Conservation (phyloP, 2,113 vertebrate genomes). For the Vulpes lagopus region DNA sequence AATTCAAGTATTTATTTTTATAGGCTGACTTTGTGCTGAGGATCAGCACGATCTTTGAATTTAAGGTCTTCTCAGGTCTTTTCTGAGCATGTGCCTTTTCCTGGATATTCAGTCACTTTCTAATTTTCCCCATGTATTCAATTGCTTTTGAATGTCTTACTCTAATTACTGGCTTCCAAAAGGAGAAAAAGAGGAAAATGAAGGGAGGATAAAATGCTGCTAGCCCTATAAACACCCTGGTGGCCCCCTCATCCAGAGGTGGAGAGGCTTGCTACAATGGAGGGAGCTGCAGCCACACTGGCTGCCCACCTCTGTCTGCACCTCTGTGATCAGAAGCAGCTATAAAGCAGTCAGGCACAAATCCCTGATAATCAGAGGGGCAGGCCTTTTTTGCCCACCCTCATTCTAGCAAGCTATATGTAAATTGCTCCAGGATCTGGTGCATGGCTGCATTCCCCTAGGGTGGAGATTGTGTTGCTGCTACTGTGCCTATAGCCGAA, state of each 20-base stretch:
- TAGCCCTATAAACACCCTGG: not conserved
- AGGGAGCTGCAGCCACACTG: not conserved
- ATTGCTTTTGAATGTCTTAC: not conserved
- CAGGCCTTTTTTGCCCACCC: not conserved
- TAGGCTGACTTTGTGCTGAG: not conserved
- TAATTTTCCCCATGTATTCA: not conserved
- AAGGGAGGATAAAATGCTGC: not conserved
- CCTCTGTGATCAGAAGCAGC: not conserved
- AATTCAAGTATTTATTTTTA: not conserved
- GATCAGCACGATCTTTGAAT: not conserved
- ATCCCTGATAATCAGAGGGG: not conserved
- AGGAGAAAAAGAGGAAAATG: not conserved
- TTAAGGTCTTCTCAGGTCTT: not conserved
- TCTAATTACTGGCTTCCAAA: not conserved
- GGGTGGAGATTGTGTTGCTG: not conserved
- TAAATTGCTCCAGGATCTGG: not conserved
- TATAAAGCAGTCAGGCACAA: not conserved
- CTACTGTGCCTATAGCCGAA: not conserved
- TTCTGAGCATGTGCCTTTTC: not conserved
- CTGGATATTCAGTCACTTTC: not conserved
- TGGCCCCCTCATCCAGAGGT: not conserved
- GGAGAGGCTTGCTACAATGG: not conserved
- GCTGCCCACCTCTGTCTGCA: not conserved
- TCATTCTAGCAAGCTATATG: not conserved
- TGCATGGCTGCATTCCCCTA: too few species aligned